Percentiles rank a stretch among this genome's conserved stretches.
phyloP scores from a whole-genome alignment of 2,888 invertebrate species.

The Chymomyza amoena region DNA sequence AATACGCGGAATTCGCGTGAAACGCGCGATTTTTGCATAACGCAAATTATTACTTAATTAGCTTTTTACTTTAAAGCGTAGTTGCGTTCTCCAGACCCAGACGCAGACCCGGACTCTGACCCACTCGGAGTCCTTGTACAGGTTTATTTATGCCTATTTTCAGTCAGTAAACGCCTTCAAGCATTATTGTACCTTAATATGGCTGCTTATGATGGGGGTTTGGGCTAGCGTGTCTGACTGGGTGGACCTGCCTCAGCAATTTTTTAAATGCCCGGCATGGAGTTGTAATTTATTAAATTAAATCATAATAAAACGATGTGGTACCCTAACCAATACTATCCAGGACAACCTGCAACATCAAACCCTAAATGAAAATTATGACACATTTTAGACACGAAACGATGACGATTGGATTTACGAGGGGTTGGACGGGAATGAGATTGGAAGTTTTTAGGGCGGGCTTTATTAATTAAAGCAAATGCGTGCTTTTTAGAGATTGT shows the following conservation, averaged over 20 bases:
- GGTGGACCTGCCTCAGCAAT: conserved; percentile 29
- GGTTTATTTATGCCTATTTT: not conserved
- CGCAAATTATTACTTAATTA: conserved; percentile 63
- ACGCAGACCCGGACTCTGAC: too few species aligned
- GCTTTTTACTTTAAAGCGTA: conserved; percentile 41
- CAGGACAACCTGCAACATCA: conserved; percentile 30
- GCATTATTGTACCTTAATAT: not conserved
- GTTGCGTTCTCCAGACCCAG: not conserved
- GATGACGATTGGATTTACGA: not conserved
- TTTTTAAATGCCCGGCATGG: conserved; percentile 54
- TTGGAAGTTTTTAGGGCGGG: not conserved
- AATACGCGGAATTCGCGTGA: conserved; percentile 23
- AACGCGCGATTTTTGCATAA: conserved; percentile 28
- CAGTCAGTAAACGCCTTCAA: not conserved
- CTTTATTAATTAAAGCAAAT: conserved; percentile 64
- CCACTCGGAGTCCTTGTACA: not conserved
- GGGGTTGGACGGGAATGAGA: not conserved
- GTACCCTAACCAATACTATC: not conserved
- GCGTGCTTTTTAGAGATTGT: conserved; percentile 61
- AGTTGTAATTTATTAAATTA: conserved; percentile 67
- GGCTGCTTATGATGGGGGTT: not conserved
- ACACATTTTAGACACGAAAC: conserved; percentile 66
- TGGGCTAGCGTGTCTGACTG: conserved; percentile 28
- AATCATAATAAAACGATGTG: conserved; percentile 61
- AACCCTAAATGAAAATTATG: conserved; percentile 69